These are phyloP conservation scores for Brachystomella parvula DNA, from an alignment of 1,140 invertebrate genomes.

Conservation along the genomic window DNA sequence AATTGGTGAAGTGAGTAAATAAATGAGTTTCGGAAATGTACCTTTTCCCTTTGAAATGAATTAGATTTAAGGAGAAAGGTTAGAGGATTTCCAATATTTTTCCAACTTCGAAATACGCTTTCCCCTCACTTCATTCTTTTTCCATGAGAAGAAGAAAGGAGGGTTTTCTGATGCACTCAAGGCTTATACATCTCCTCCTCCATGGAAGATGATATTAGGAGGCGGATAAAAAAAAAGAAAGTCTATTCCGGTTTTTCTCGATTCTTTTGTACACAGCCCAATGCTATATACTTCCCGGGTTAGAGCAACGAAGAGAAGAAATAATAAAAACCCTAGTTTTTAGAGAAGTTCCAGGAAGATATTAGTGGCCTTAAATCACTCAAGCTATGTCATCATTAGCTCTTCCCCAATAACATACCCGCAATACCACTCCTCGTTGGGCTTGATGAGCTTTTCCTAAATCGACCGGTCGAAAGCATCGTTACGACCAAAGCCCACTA, in stretches of 20 bases:
- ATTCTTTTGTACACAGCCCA: not conserved
- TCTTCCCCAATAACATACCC: slow-evolving; percentile 13
- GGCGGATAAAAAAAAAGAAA: not conserved
- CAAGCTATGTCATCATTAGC: slow-evolving; percentile 33
- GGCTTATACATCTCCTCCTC: not conserved
- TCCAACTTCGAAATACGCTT: not conserved
- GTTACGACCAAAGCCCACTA: not conserved
- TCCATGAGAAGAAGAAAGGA: not conserved
- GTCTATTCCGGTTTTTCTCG: not conserved
- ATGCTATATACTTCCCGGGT: too few species aligned
- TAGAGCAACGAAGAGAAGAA: not conserved
- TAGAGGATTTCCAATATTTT: slow-evolving; percentile 26
- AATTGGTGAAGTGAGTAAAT: not conserved
- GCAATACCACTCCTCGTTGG: not conserved
- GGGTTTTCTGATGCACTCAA: not conserved
- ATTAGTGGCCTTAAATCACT: slow-evolving; percentile 32
- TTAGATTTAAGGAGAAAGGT: slow-evolving; percentile 11
- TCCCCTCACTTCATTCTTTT: not conserved
- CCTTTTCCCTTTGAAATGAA: not conserved
- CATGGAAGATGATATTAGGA: not conserved
- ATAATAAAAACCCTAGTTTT: slow-evolving; percentile 4
- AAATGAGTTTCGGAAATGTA: slow-evolving; percentile 18
- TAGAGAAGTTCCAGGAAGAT: slow-evolving; percentile 13
- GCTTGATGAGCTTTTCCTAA: not conserved
- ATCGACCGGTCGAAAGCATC: not conserved